Conservation (phyloP, 2,113 vertebrate genomes). For the Nothoprocta pentlandii region DNA sequence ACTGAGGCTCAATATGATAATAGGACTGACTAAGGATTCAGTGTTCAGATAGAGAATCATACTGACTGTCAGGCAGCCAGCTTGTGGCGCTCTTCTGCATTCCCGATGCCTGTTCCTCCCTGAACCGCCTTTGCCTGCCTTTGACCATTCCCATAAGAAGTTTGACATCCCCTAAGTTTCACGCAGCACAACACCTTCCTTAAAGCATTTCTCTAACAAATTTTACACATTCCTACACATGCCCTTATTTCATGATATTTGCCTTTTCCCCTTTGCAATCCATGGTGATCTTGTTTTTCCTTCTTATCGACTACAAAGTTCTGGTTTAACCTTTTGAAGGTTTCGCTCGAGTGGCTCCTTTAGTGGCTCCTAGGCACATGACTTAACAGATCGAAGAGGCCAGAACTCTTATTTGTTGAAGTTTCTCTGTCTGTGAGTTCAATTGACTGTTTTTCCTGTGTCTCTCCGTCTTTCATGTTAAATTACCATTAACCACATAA, state of each 20-base stretch:
- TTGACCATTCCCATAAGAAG: not conserved
- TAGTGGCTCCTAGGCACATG: rapidly evolving
- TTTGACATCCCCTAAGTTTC: not conserved
- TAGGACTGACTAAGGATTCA: too few species aligned
- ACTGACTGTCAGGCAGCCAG: not conserved
- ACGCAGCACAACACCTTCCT: not conserved
- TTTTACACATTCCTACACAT: rapidly evolving
- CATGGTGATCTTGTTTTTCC: not conserved
- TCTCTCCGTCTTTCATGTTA: not conserved
- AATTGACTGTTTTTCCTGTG: not conserved
- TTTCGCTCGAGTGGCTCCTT: not conserved
- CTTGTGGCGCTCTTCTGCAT: not conserved
- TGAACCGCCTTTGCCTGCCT: not conserved
- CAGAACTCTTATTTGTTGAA: not conserved
- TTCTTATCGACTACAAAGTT: not conserved
- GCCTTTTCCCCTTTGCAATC: not conserved
- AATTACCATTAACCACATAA: not conserved
- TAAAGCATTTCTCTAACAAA: not conserved
- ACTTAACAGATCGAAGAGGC: not conserved
- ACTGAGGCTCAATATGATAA: too few species aligned
- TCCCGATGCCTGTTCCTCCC: not conserved
- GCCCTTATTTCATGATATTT: not conserved
- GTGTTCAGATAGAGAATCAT: not conserved
- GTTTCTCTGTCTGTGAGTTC: not conserved
- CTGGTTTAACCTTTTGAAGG: not conserved